Evolutionary conservation across 2,888 invertebrate species (phyloP), one percentile per base, ranked within the genome.

Genomic region (Agonopterix heracliana): DNA sequence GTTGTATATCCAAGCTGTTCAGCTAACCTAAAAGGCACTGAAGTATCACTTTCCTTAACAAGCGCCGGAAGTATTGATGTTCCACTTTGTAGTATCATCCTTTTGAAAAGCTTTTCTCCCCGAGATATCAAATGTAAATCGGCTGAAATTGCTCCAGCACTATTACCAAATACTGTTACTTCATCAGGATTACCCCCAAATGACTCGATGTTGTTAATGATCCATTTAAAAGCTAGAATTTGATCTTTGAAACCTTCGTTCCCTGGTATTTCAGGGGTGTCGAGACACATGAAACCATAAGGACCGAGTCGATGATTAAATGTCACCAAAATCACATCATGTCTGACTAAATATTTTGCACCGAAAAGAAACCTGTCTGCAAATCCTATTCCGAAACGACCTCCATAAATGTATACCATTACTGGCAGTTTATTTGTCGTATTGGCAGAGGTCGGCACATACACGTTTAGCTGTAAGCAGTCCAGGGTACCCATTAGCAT

Each of bases 231-330:
- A 36, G 73, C 81, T 9, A 66, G 17, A 0, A 63, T 41, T 54
- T 81, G 81, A 47, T 81, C 81, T 61, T 78, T 80, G 0, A 81
- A 55, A 0, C 81, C 81, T 55, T 76, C 73, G 46, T 81, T 81
- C n/a, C 80, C 81, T 2, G 78, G 68, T 9, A 71, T 60, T 42
- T 68, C 63, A 5, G 70, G 65, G 11, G 54, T 64, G 44, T 71
- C 68, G 1, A 80, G 61, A 44, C 78, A 78, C 74, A 81, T 75
- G 47, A 81, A 81, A 9, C 81, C 81, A 44, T 76, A 81, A 0
- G 74, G 64, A n/a, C 75, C 78, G 0, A 71, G 45, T 5, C 81
- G 64, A 48, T 81, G 75, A 45, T 71, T 77, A 0, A 81, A 34
- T 2, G 71, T 67, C 0, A 81, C 71, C 2, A 81, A 42, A 26